Percentiles rank a stretch among this genome's conserved stretches.
phyloP scores from a whole-genome alignment of 2,888 invertebrate genomes.

The Balanococcus diminutus region DNA sequence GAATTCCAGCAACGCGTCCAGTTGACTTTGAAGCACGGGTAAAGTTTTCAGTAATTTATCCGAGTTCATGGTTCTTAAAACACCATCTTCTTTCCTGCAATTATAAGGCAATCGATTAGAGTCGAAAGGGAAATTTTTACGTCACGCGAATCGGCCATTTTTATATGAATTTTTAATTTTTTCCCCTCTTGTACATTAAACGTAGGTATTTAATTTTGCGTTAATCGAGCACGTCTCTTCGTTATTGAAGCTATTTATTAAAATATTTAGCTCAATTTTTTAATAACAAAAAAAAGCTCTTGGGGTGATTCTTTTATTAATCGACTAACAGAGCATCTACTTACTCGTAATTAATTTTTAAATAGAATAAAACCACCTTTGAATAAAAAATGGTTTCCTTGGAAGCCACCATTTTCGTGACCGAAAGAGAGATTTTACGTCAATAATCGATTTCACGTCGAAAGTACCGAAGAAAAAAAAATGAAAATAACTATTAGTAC shows the following conservation, averaged over 20 bases:
- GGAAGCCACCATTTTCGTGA: not conserved
- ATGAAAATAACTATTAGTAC: too few species aligned
- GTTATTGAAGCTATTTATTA: not conserved
- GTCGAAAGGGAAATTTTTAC: not conserved
- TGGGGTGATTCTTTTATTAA: not conserved
- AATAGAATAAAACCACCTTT: not conserved
- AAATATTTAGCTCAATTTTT: not conserved
- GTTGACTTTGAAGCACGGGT: slow-evolving; percentile 92
- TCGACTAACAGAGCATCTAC: not conserved
- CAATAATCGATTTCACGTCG: too few species aligned
- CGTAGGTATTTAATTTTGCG: not conserved
- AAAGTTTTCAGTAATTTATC: slow-evolving; percentile 96
- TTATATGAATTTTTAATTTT: not conserved
- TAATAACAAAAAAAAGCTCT: not conserved
- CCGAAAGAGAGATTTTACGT: too few species aligned
- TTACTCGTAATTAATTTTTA: not conserved
- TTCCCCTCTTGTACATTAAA: too few species aligned
- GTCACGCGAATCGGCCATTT: not conserved
- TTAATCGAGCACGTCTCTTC: not conserved
- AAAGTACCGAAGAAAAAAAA: too few species aligned
- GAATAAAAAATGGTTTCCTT: not conserved
- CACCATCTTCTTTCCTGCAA: slow-evolving; percentile 92
- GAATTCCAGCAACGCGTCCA: slow-evolving; percentile 95
- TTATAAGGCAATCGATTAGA: not conserved
- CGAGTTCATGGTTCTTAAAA: slow-evolving; percentile 94